Conservation (phyloP, 2,113 vertebrate genomes). For the Rhipidura dahli region DNA sequence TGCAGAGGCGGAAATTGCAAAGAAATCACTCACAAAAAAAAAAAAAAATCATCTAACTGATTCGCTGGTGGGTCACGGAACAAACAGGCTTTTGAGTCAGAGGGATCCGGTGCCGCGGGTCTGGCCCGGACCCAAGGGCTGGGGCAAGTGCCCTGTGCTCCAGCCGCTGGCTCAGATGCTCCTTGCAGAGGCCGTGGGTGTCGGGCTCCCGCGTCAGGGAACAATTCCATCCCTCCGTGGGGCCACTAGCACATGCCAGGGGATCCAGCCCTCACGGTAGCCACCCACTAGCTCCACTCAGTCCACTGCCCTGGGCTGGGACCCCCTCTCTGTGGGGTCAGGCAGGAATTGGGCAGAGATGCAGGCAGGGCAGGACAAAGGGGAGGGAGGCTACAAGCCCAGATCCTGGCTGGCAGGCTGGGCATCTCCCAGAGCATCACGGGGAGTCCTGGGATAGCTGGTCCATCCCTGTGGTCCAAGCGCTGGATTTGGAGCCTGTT, state of each 20-base stretch:
- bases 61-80: slow-evolving; percentile 49
- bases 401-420: fast-evolving
- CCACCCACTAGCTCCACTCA: fast-evolving
- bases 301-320: neutral
- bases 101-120: neutral
- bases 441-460: neutral
- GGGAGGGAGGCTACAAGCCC: neutral
- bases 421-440: neutral
- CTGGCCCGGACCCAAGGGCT: slow-evolving; percentile 5
- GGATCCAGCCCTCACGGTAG: neutral
- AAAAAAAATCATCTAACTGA: neutral
- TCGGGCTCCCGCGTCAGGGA: fast-evolving
- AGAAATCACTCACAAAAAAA: slow-evolving; percentile 51
- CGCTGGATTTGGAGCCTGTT: neutral
- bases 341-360: neutral
- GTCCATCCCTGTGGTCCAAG: fast-evolving
- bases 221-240: neutral
- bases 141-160: neutral
- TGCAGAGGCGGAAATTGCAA: slow-evolving; percentile 62
- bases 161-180: neutral
- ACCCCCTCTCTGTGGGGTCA: too few species aligned
- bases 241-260: fast-evolving
- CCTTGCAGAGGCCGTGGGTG: neutral
- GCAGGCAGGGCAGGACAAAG: neutral
- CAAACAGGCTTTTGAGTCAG: slow-evolving; percentile 66